phyloP scores from a whole-genome alignment of 2,888 invertebrate species.

The Phasia obesa region DNA sequence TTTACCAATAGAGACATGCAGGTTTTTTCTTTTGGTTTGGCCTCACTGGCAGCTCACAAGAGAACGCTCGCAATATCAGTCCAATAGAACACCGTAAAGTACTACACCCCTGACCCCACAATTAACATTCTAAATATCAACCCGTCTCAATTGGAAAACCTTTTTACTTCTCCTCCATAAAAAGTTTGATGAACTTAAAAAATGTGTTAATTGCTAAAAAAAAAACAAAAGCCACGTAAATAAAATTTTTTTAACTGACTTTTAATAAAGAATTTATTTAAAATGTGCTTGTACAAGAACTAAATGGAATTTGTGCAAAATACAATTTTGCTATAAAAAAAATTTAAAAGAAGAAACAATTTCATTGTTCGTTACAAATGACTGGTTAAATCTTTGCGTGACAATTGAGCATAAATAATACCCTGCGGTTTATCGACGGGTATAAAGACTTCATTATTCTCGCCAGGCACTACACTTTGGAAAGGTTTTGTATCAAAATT shows the following conservation, averaged over 20 bases:
- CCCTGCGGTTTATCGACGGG: slow-evolving; percentile 91
- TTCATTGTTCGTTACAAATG: slow-evolving; percentile 74
- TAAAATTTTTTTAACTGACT: slow-evolving; percentile 34
- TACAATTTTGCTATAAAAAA: neutral
- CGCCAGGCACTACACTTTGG: slow-evolving; percentile 86
- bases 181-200: slow-evolving; percentile 44
- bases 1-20: too few relatives aligned
- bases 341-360: neutral
- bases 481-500: slow-evolving; percentile 90
- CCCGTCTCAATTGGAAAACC: too few relatives aligned
- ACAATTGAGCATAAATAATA: slow-evolving; percentile 88
- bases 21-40: too few relatives aligned
- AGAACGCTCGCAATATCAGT: too few relatives aligned
- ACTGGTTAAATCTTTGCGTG: slow-evolving; percentile 82
- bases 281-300: slow-evolving; percentile 24
- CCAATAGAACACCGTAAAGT: too few relatives aligned
- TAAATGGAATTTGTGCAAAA: slow-evolving; percentile 41
- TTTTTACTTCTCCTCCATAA: neutral
- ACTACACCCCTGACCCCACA: too few relatives aligned
- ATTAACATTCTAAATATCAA: too few relatives aligned
- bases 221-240: neutral
- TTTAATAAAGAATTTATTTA: slow-evolving; percentile 53
- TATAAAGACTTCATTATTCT: slow-evolving; percentile 88
- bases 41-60: too few relatives aligned
- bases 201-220: slow-evolving; percentile 43